These are phyloP conservation scores for Xanthostigma xanthostigma DNA, from an alignment of 2,888 invertebrate genomes.

Conservation along the genomic window DNA sequence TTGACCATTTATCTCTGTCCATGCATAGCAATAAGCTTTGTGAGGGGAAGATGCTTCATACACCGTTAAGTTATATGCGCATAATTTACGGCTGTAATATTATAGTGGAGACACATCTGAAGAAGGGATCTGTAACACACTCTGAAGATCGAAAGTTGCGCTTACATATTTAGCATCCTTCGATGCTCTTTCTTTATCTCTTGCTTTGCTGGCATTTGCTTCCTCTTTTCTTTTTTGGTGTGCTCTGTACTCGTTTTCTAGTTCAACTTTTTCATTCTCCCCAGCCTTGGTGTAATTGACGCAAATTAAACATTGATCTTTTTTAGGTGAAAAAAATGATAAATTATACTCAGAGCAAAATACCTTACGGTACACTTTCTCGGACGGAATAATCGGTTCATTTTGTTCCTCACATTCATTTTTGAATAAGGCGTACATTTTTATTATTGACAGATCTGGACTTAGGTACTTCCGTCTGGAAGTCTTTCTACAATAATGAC, in stretches of 20 bases:
- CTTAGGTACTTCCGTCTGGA: too few relatives aligned
- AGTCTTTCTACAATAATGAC: slow-evolving; percentile 7
- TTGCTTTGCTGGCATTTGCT: slow-evolving; percentile 11
- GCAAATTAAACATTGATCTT: slow-evolving; percentile 6
- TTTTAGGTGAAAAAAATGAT: too few relatives aligned
- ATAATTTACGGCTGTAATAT: slow-evolving; percentile 19
- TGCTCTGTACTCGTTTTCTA: slow-evolving; percentile 10
- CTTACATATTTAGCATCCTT: slow-evolving; percentile 15
- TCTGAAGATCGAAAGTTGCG: slow-evolving; percentile 18
- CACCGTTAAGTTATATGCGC: slow-evolving; percentile 19
- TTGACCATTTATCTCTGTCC: slow-evolving; percentile 19
- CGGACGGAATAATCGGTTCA: too few relatives aligned
- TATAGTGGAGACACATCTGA: slow-evolving; percentile 17
- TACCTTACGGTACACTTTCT: too few relatives aligned
- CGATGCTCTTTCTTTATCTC: slow-evolving; percentile 12
- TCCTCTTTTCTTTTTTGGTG: slow-evolving; percentile 14
- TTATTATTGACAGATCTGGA: too few relatives aligned
- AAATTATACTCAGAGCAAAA: too few relatives aligned
- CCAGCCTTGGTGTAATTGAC: slow-evolving; percentile 1
- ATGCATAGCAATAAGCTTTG: slow-evolving; percentile 16
- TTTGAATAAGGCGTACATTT: too few relatives aligned
- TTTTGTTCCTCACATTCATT: too few relatives aligned
- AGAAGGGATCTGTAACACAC: slow-evolving; percentile 18
- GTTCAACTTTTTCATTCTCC: slow-evolving; percentile 2
- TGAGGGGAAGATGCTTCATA: slow-evolving; percentile 18